Conservation (phyloP, 2,888 invertebrate genomes). For the Aproaerema taeniolella region DNA sequence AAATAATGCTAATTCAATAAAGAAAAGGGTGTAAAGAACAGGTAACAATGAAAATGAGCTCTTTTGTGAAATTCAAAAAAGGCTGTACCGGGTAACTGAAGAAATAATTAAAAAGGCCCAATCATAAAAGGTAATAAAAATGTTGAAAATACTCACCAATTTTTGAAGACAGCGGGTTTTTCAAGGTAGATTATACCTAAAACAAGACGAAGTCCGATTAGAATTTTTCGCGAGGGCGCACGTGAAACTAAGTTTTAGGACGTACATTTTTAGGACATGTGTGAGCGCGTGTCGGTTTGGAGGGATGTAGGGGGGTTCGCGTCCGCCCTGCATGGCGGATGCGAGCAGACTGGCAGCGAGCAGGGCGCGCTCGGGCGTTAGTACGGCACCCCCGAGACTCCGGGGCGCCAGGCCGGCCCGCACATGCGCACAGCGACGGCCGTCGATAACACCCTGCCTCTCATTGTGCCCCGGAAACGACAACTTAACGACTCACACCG, state of each 20-base stretch:
- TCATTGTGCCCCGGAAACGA: slow-evolving; percentile 69
- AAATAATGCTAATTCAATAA: too few relatives aligned
- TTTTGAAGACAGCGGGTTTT: slow-evolving; percentile 34
- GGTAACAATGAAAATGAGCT: slow-evolving; percentile 18
- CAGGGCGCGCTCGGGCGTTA: slow-evolving; percentile 54
- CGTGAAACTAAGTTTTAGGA: slow-evolving; percentile 2
- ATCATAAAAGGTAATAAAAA: slow-evolving; percentile 19
- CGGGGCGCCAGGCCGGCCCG: slow-evolving; percentile 64
- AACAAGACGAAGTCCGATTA: slow-evolving; percentile 46
- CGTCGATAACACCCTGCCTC: slow-evolving; percentile 69
- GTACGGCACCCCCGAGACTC: slow-evolving; percentile 65
- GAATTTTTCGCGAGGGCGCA: slow-evolving; percentile 17
- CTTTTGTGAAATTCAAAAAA: slow-evolving; percentile 11
- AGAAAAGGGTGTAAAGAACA: neutral
- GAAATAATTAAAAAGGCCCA: slow-evolving; percentile 17
- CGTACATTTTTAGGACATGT: slow-evolving; percentile 14
- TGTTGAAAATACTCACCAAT: slow-evolving; percentile 42
- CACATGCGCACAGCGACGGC: slow-evolving; percentile 64
- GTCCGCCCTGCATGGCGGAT: slow-evolving; percentile 42
- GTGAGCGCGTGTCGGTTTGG: slow-evolving; percentile 34
- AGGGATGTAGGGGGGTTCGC: slow-evolving; percentile 26
- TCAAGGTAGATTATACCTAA: slow-evolving; percentile 45
- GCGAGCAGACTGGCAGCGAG: slow-evolving; percentile 55
- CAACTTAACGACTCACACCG: slow-evolving; percentile 65
- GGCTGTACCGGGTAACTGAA: slow-evolving; percentile 9